Evolutionary conservation across 2,113 vertebrate species (phyloP), one percentile per base, ranked within the genome.

Genomic region (Arvicanthis niloticus): DNA sequence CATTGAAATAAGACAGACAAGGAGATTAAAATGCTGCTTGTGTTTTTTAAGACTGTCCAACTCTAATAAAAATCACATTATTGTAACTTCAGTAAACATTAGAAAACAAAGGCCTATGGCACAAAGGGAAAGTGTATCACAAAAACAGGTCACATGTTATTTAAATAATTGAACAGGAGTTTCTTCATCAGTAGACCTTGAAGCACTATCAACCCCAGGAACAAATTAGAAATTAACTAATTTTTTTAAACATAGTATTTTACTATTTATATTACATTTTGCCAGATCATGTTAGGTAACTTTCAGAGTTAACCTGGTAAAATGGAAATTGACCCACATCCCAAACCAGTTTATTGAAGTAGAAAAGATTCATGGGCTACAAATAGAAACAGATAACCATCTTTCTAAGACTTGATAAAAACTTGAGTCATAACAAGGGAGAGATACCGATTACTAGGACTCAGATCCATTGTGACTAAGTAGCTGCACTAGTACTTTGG

Each of bases 41-140:
- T 68, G 65, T 70, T 86, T 19, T 29, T 4, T n/a, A 75, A 75
- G 34, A 68, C 37, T 77, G 31, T 31, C 68, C 91, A 31, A 7
- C 40, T 91, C 68, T 48, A 26, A 89, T 21, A 95, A 95, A 93
- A 56, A 85, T 53, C 22, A 85, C 40, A 60, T 67, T 34, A 37
- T 42, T 60, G n/a, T 68, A 62, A 84, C 68, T 78, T 60, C 48
- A 87, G 5, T 29, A 42, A 93, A 6, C 40, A 82, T 1, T 10
- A 11, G 5, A 15, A 90, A 93, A 31, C 73, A 5, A 31, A 51
- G 67, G 16, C 29, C 42, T 82, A 68, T 70, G 29, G 45, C 29
- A 89, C n/a, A 86, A 91, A 91, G 37, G 37, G 21, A 56, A 91
- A 76, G 24, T 8, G 3, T 62, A 82, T 87, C 60, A 92, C 37